Evolutionary conservation across 1,140 invertebrate genomes (phyloP).

Genomic region (Trypoxylus dichotomus): DNA sequence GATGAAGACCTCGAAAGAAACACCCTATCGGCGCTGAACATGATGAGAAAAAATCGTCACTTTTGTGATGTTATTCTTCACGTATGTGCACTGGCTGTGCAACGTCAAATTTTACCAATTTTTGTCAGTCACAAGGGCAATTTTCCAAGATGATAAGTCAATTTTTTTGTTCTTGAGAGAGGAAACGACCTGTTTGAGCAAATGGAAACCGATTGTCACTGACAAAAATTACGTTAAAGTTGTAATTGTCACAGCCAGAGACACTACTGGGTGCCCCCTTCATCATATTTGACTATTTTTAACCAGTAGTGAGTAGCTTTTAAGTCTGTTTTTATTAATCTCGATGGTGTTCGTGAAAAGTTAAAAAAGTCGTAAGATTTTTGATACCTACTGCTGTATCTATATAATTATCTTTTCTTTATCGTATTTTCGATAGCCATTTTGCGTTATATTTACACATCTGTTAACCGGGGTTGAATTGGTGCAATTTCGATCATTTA

Average conservation of each 20-base stretch:
- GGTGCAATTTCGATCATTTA: not conserved
- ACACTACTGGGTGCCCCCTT: slow-evolving; percentile 50
- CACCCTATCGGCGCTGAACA: slow-evolving; percentile 68
- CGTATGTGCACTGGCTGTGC: slow-evolving; percentile 59
- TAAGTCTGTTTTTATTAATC: slow-evolving; percentile 35
- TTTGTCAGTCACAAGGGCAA: not conserved
- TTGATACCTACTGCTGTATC: not conserved
- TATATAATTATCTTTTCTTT: not conserved
- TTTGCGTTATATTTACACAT: not conserved
- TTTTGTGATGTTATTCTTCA: slow-evolving; percentile 81
- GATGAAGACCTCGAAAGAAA: slow-evolving; percentile 60
- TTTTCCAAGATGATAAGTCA: not conserved
- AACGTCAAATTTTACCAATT: slow-evolving; percentile 44
- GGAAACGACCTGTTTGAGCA: not conserved
- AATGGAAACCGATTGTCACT: slow-evolving; percentile 20
- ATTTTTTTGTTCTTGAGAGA: too few relatives aligned
- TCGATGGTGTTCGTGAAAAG: slow-evolving; percentile 12
- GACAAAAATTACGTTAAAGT: slow-evolving; percentile 47
- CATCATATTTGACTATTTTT: slow-evolving; percentile 48
- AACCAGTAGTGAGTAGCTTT: slow-evolving; percentile 53
- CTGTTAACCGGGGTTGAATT: not conserved
- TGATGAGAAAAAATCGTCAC: slow-evolving; percentile 73
- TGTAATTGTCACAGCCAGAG: slow-evolving; percentile 52
- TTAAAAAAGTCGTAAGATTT: not conserved
- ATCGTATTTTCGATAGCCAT: not conserved